Conservation (phyloP, 92 coral and sea anemone genomes). For the Diadumene lineata region DNA sequence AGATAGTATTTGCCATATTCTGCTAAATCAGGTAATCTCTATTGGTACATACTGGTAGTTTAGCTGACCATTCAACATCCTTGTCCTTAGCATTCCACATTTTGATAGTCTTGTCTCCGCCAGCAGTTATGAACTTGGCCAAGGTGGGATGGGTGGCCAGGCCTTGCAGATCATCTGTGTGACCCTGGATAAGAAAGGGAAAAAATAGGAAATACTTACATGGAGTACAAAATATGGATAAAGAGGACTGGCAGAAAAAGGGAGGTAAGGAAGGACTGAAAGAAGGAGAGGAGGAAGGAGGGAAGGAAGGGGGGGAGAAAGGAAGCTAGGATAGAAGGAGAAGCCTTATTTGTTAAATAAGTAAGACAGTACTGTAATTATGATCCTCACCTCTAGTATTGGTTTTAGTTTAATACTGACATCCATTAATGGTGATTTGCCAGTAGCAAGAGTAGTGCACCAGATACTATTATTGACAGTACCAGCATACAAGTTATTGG, state of each 20-base stretch:
- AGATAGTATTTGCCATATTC: too few relatives aligned
- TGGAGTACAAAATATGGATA: not conserved
- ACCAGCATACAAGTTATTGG: slow-evolving; percentile 57
- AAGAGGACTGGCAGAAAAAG: not conserved
- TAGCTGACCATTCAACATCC: slow-evolving; percentile 57
- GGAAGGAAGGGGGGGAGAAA: not conserved
- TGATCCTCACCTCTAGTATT: slow-evolving; percentile 38
- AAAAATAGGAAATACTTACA: not conserved
- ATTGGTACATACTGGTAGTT: slow-evolving; percentile 57
- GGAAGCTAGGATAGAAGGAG: not conserved
- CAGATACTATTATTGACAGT: slow-evolving; percentile 76
- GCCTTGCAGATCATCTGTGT: slow-evolving; percentile 66
- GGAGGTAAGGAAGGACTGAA: not conserved
- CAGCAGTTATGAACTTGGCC: slow-evolving; percentile 63
- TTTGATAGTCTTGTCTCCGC: slow-evolving; percentile 62
- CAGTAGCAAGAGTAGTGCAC: slow-evolving; percentile 56
- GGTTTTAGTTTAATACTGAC: slow-evolving; percentile 46
- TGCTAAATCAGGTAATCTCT: too few relatives aligned
- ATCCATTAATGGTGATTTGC: slow-evolving; percentile 59
- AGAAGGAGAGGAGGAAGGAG: not conserved
- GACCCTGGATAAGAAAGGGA: slow-evolving; percentile 51
- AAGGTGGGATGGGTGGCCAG: slow-evolving; percentile 69
- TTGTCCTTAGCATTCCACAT: slow-evolving; percentile 70
- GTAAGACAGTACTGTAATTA: not conserved
- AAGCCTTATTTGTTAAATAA: not conserved